Evolutionary conservation across 1,140 invertebrate species (phyloP), one percentile per base, ranked within the genome.

Genomic region (Helicoverpa zea): DNA sequence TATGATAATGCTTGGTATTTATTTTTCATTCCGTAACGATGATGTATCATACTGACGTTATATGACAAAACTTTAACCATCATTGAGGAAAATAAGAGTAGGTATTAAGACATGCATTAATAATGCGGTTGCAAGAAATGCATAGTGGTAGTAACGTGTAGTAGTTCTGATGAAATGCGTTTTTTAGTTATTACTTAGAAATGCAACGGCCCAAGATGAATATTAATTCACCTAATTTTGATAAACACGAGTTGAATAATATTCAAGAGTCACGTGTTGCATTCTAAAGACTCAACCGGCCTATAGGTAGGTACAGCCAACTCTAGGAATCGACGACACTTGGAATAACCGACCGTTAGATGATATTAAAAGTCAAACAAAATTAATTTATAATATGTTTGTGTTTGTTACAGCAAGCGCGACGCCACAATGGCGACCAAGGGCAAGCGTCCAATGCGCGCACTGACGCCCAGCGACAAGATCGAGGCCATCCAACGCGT

Each of bases 401-500:
- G 81, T 63, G 56, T 82, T 94, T 93, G 88, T 93, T 93, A 64
- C 90, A 93, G 93, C 78, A 89, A 86, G 87, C 89, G 89, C 84
- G 86, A 78, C 81, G 86, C 84, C 75, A 91, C 87, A 88, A 95
- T 94, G 94, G 87, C 91, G 18, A 96, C 91, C 7, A 95, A 96
- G 83, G 97, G 97, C 59, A 98, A 97, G 92, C 96, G 97, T 14
- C 97, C 97, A 0, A 89, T 97, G 86, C 96, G 97, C 58, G 96
- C 97, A 74, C 93, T 98, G 23, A 97, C 97, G 9, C 96, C 97
- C 0, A 95, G 96, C 23, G 97, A 98, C 86, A 98, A 98, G 91
- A 96, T 98, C 76, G 96, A 97, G 47, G 97, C 97, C 3, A 98
- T 98, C 58, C 96, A 97, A 80, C 95, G 97, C 30, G 97, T 98